Evolutionary conservation across 2,113 vertebrate species (phyloP), one percentile per base, ranked within the genome.

Genomic region (Gasterosteus nipponicus): DNA sequence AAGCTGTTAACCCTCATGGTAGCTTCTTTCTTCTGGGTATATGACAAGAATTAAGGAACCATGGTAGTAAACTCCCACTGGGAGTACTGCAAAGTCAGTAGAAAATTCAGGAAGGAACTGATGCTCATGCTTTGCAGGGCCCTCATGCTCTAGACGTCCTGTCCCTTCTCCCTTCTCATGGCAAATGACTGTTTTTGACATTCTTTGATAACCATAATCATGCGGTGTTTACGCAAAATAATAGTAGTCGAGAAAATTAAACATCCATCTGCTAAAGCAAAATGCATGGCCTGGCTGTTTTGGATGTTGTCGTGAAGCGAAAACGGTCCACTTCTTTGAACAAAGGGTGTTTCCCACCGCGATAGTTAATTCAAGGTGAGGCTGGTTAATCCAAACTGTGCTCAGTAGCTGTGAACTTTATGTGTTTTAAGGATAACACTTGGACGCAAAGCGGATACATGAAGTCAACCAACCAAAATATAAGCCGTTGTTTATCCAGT

Each of bases 101-200:
- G 1, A 78, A 16, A 9, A 78, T 81, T 85, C 49, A 83, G 80
- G 68, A 81, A 83, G 85, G 87, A 85, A 77, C 39, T 78, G 22
- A 38, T 47, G 59, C 46, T 56, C 42, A 14, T 22, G 18, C 67
- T 66, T 1, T 73, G 18, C 67, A 47, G 29, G 49, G 49, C 2
- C 29, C 56, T 77, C 29, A 12, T n/a, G 33, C 29, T 60, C 14
- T 59, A 75, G 12, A 29, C 19, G 14, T 4, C 26, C 31, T 38
- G 53, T 59, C 7, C 31, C 19, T 46, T 42, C 31, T 39, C 3
- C 14, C 3, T 38, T 51, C 31, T n/a, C 9, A 31, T 51, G 35
- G 57, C 33, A 76, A 57, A 77, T 65, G 6, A 70, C n/a, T 63
- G 44, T 83, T 76, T 51, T 68, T 59, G 5, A 18, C n/a, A 5